phyloP scores from a whole-genome alignment of 35 echinoderm and acorn worm species.

The Lytechinus pictus region DNA sequence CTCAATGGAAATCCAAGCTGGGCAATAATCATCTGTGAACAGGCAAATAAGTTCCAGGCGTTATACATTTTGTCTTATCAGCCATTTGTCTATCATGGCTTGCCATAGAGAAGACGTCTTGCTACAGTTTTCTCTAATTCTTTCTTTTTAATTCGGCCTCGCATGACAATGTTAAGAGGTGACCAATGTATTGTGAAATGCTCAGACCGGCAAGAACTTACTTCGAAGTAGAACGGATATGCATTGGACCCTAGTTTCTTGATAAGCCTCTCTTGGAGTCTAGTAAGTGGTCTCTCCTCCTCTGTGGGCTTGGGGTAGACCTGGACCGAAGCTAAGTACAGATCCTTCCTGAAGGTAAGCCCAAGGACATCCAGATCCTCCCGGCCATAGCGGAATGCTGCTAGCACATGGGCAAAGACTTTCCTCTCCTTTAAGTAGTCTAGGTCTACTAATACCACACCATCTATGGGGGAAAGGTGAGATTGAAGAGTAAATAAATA shows the following conservation, averaged over 20 bases:
- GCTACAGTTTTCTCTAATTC: too few species aligned
- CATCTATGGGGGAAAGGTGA: constrained; percentile 67
- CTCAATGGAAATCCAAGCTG: too few species aligned
- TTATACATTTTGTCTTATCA: too few species aligned
- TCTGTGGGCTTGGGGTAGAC: constrained; percentile 86
- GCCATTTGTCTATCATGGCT: too few species aligned
- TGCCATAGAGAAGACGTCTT: too few species aligned
- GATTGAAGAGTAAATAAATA: not conserved
- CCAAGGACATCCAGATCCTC: constrained; percentile 97
- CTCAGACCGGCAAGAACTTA: not conserved
- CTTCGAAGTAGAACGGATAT: constrained; percentile 95
- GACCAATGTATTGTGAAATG: too few species aligned
- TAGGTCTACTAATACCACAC: constrained; percentile 91
- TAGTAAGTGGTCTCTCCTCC: constrained; percentile 80
- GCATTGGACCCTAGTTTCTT: constrained; percentile 97
- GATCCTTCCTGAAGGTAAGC: constrained; percentile 95
- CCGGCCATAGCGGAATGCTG: constrained; percentile 94
- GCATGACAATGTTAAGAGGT: too few species aligned
- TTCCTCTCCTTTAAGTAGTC: constrained; percentile 96
- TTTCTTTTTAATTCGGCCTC: too few species aligned
- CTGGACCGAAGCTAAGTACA: constrained; percentile 88
- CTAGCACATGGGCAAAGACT: constrained; percentile 91
- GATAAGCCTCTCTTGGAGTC: constrained; percentile 91
- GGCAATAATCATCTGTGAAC: too few species aligned
- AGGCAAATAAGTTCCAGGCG: too few species aligned